phyloP scores from a whole-genome alignment of 1,140 invertebrate species.

The Calycopis cecrops region DNA sequence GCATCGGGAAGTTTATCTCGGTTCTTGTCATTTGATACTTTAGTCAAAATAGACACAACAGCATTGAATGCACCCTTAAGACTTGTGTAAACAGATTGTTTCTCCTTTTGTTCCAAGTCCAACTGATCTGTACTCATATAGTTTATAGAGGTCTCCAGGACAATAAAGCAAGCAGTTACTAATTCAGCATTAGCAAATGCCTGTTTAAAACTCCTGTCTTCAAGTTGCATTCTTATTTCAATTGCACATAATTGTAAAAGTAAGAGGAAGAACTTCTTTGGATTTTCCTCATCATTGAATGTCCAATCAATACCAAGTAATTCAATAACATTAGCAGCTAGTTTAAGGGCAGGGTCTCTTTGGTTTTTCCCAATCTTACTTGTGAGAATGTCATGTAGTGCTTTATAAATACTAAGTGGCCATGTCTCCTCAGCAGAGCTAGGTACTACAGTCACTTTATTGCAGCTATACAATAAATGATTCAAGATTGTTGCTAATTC shows the following conservation, averaged over 20 bases:
- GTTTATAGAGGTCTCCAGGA: constrained; percentile 87
- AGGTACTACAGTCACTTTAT: constrained; percentile 77
- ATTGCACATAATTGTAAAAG: constrained; percentile 91
- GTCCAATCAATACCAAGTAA: constrained; percentile 90
- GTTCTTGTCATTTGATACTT: constrained; percentile 84
- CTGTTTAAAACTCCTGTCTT: constrained; percentile 88
- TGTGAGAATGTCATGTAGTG: constrained; percentile 86
- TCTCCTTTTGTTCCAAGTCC: constrained; percentile 91
- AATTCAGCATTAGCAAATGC: constrained; percentile 85
- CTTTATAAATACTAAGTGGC: constrained; percentile 86
- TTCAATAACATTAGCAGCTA: constrained; percentile 87
- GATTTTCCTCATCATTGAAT: constrained; percentile 84
- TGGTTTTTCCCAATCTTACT: constrained; percentile 92
- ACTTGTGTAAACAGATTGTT: constrained; percentile 92
- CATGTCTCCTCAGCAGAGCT: constrained; percentile 82
- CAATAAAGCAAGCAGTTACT: constrained; percentile 87
- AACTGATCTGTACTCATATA: constrained; percentile 88
- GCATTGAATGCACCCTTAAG: constrained; percentile 92
- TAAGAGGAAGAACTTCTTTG: constrained; percentile 88
- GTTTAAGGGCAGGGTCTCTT: constrained; percentile 89
- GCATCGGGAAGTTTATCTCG: constrained; percentile 77
- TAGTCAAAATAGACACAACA: constrained; percentile 83
- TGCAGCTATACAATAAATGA: constrained; percentile 83
- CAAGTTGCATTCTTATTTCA: constrained; percentile 94
- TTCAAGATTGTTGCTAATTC: constrained; percentile 86